Evolutionary conservation across 2,888 invertebrate species (phyloP), one percentile per base, ranked within the genome.

Genomic region (Crematogaster levior): DNA sequence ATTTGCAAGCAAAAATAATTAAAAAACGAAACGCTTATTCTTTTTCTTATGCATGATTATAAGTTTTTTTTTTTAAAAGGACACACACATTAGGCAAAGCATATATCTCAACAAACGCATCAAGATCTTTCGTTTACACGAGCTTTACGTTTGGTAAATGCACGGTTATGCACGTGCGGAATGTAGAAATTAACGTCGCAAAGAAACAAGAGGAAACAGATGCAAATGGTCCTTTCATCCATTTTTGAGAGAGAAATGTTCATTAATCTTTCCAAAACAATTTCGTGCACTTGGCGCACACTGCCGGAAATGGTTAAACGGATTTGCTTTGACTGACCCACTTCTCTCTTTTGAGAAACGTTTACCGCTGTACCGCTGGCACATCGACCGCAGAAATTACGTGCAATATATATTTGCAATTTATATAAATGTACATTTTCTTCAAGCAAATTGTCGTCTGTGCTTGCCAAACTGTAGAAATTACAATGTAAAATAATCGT

Each of bases 191-290:
- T 65, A 74, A 75, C n/a, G 51, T 40, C 40, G 37, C 15, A 12
- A 18, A 4, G 46, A 73, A 63, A 51, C 7, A 24, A 51, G n/a
- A n/a, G 27, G n/a, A 37, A 51, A 46, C 34, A 21, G 21, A 74
- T 60, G 24, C 15, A 65, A 65, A 75, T 65, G 51, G 24, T 51
- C 40, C 24, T 65, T 51, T 40, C 9, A 18, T 15, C 37, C n/a
- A 65, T 51, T 51, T 75, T 65, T 53, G 37, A 75, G 37, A 61
- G 43, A 46, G 34, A 51, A 51, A 51, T 34, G 37, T 65, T 37
- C 24, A 48, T 75, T 65, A 75, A 75, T 65, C 34, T 75, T 51
- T 51, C 48, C 12, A 48, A 75, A 63, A 65, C 37, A 65, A 65
- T 65, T 51, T 63, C 37, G 65, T 24, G 46, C 56, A 60, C n/a